phyloP scores from a whole-genome alignment of 2,888 invertebrate species.

The Leptinotarsa peninsularis region DNA sequence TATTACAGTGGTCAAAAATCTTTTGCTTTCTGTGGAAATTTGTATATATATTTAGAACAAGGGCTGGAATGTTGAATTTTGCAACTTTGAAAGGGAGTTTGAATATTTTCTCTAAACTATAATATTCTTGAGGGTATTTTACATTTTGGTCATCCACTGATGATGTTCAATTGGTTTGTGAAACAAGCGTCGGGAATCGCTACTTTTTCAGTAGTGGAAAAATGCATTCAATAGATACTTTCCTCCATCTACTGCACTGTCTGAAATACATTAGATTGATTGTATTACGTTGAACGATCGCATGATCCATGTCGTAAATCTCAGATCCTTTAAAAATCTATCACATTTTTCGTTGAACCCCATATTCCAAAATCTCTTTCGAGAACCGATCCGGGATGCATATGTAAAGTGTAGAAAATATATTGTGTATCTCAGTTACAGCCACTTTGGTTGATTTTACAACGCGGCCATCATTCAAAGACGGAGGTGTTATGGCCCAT shows the following conservation, averaged over 20 bases:
- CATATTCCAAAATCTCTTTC: background rate
- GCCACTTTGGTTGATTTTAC: conserved; percentile 45
- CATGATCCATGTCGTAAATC: conserved; percentile 2
- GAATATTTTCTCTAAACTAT: too few species aligned
- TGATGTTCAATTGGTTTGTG: too few species aligned
- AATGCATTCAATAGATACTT: background rate
- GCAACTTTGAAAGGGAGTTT: too few species aligned
- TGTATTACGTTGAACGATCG: background rate
- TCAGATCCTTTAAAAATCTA: background rate
- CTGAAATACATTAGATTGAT: conserved; percentile 26
- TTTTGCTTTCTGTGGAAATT: too few species aligned
- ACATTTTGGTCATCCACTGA: too few species aligned
- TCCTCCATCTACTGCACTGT: background rate
- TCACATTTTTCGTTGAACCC: conserved; percentile 5
- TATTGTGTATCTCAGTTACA: conserved; percentile 40
- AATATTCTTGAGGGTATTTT: too few species aligned
- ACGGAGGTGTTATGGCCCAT: conserved; percentile 53
- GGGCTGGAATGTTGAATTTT: too few species aligned
- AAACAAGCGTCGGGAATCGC: too few species aligned
- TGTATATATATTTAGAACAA: too few species aligned
- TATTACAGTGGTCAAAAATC: too few species aligned
- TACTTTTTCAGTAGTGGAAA: background rate
- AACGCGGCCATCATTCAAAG: conserved; percentile 50
- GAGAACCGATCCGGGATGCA: conserved; percentile 20
- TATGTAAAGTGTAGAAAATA: conserved; percentile 30